Base-by-base conservation (phyloP, 2,888 invertebrate species). In the Drosophila trichaetosa region DNA sequence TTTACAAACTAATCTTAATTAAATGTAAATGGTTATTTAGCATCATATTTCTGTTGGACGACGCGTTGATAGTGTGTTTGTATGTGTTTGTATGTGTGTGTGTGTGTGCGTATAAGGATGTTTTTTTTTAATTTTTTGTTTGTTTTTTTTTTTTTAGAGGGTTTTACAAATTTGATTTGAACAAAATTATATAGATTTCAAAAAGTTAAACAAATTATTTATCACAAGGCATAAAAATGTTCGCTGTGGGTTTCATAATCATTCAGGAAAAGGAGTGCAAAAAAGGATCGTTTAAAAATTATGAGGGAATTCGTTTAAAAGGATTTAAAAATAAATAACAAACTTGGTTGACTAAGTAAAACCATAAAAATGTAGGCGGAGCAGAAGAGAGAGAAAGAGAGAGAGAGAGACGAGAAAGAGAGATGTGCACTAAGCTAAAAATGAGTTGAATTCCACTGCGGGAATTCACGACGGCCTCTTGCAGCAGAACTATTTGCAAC, bases 281-380 rank as follows among this genome's bases (percentile, higher is more conserved):
- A 3, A 21, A 21, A 29, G 7, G n/a, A n/a, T 21, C 31, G 53
- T 73, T 48, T 34, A 62, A 53, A 34, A 42, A 31, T 21, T 42
- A 40, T 18, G 2, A 11, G 49, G 31, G 31, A 56, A 61, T 69
- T 73, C 62, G 5, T 13, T 46, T 49, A 7, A 36, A 21, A 40
- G n/a, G 46, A 60, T 82, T 84, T 85, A 73, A 72, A 81, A 86
- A 86, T 85, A 85, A 85, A 85, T 85, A 85, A 85, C 85, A 85
- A 85, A 75, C 54, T 38, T 76, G 61, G 54, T 76, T 87, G 73
- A 80, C 81, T 79, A 81, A 73, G 63, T 59, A 74, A 66, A 56
- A 62, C 38, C 33, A 40, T n/a, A 56, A 58, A n/a, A 51, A 62
- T 53, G 59, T 59, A 56, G 36, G 6, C 24, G 10, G n/a, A 36